Conservation (phyloP, 2,797 vertebrate genomes). For the Zenarchopterus dispar region DNA sequence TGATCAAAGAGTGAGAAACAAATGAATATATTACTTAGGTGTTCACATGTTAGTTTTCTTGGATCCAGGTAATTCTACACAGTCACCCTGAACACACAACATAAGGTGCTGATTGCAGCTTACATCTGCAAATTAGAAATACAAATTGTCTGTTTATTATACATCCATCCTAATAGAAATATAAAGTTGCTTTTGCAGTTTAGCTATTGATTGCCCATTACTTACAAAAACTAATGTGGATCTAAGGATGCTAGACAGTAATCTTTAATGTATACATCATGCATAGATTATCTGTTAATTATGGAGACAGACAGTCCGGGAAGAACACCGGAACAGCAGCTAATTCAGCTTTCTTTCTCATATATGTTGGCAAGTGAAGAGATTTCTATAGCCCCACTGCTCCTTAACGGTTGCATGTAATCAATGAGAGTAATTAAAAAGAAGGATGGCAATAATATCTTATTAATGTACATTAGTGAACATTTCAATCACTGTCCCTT, state of each 20-base stretch:
- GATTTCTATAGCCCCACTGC: conserved; percentile 30
- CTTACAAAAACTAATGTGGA: conserved; percentile 49
- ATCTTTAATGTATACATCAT: conserved; percentile 68
- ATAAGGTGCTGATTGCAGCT: neutral
- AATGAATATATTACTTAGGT: no score
- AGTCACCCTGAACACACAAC: neutral
- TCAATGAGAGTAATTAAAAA: conserved; percentile 67
- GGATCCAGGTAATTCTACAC: neutral
- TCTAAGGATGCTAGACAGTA: conserved; percentile 41
- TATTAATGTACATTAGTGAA: conserved; percentile 48
- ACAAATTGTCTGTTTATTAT: neutral
- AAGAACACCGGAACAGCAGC: conserved; percentile 30
- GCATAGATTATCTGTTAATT: conserved; percentile 75
- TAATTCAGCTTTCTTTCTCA: conserved; percentile 5
- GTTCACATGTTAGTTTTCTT: no score
- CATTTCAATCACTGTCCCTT: conserved; percentile 45
- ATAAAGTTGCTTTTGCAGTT: conserved; percentile 41
- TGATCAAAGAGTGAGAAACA: no score
- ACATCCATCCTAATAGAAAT: conserved; percentile 2
- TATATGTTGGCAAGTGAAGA: conserved; percentile 34
- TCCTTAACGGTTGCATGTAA: conserved; percentile 56
- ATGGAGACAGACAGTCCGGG: conserved; percentile 53
- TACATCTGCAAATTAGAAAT: neutral
- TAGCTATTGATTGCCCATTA: conserved; percentile 51
- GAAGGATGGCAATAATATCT: conserved; percentile 56